Conservation (phyloP, 2,888 invertebrate species). For the Xestia rhomboidea region DNA sequence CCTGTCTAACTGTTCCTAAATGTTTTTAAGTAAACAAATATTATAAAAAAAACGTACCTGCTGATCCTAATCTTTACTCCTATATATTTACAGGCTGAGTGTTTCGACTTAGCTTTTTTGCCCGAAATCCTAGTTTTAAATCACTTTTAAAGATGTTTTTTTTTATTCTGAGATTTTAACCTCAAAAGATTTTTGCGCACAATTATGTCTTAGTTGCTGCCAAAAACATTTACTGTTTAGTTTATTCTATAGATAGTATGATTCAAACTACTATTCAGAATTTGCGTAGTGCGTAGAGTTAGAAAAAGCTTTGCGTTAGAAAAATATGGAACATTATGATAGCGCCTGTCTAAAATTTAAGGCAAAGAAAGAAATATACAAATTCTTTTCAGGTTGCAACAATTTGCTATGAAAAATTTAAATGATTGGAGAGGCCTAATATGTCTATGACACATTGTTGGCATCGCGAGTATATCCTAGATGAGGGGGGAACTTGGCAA, state of each 20-base stretch:
- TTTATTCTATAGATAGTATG: not conserved
- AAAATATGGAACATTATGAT: not conserved
- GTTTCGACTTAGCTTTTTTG: not conserved
- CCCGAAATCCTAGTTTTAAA: not conserved
- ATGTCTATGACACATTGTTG: not conserved
- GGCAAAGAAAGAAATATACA: not conserved
- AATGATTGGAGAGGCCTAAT: not conserved
- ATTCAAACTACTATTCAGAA: constrained; percentile 11
- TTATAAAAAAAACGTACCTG: not conserved
- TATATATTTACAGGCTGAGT: not conserved
- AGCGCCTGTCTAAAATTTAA: not conserved
- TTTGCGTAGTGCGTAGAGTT: not conserved
- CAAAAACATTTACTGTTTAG: not conserved
- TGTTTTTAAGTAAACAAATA: not conserved
- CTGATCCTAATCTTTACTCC: not conserved
- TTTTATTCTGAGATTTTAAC: not conserved
- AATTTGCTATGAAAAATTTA: not conserved
- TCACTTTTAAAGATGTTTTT: not conserved
- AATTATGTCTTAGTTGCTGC: constrained; percentile 10
- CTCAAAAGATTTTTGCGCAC: not conserved
- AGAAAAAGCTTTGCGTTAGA: not conserved
- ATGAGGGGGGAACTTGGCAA: not conserved
- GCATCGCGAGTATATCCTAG: not conserved
- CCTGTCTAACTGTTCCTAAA: not conserved
- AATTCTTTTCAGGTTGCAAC: not conserved